These are phyloP conservation scores for Xiphophorus couchianus DNA, from an alignment of 2,113 vertebrate species.

Conservation along the genomic window DNA sequence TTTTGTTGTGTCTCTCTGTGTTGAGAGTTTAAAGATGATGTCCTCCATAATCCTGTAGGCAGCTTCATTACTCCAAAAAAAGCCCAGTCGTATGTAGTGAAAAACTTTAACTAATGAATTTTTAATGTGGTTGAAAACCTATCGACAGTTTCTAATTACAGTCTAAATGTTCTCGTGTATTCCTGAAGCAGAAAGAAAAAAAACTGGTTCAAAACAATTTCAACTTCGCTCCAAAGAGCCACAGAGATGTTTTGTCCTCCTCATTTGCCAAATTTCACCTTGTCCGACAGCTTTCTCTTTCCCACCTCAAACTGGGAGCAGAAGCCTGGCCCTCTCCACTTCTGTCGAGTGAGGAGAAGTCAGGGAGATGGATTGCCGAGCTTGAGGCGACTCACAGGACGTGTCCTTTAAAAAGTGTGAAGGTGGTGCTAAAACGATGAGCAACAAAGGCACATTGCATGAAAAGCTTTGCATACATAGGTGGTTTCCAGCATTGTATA, in stretches of 20 bases:
- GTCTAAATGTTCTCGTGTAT: conserved; percentile 21
- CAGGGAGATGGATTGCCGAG: conserved; percentile 63
- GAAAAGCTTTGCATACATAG: background rate
- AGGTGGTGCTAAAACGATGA: conserved; percentile 58
- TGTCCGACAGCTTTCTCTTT: conserved; percentile 34
- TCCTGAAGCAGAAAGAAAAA: conserved; percentile 6
- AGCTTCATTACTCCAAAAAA: background rate
- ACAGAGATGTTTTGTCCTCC: conserved; percentile 40
- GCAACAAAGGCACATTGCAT: conserved; percentile 11
- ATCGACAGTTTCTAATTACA: background rate
- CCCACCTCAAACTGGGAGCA: conserved; percentile 31
- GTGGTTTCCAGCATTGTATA: too few relatives aligned
- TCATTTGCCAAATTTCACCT: conserved; percentile 43
- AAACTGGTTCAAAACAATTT: conserved; percentile 18
- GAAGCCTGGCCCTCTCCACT: conserved; percentile 16
- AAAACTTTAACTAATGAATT: background rate
- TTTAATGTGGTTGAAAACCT: background rate
- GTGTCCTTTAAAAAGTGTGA: conserved; percentile 70
- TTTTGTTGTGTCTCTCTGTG: background rate
- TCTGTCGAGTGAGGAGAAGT: conserved; percentile 30
- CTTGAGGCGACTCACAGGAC: conserved; percentile 43
- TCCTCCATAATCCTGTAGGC: background rate
- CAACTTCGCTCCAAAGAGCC: conserved; percentile 8
- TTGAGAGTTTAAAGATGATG: background rate
- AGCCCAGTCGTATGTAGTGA: background rate